Conservation (phyloP, 2,888 invertebrate genomes). For the Monopis laevigella region DNA sequence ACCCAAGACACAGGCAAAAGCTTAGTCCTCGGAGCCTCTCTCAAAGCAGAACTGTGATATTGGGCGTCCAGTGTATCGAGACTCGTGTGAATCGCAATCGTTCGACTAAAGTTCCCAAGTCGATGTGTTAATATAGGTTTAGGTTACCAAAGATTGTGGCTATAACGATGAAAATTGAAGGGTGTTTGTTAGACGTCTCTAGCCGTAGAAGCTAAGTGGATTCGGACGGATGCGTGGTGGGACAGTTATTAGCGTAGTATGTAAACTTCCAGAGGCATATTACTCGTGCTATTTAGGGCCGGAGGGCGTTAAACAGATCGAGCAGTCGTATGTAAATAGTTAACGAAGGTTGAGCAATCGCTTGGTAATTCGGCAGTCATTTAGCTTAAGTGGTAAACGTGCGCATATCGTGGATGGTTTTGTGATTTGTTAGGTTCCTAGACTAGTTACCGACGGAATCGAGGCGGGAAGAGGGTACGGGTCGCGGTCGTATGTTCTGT, state of each 20-base stretch:
- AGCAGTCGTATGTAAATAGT: slow-evolving; percentile 24
- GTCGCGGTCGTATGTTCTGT: slow-evolving; percentile 50
- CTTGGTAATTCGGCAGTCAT: slow-evolving; percentile 26
- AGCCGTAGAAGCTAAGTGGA: neutral
- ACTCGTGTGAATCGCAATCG: slow-evolving; percentile 1
- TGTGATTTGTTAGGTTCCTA: slow-evolving; percentile 50
- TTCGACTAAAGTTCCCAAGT: too few relatives aligned
- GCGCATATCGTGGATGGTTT: slow-evolving; percentile 57
- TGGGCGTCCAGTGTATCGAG: slow-evolving; percentile 46
- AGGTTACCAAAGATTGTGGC: neutral
- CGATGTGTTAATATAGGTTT: too few relatives aligned
- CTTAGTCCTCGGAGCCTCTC: slow-evolving; percentile 33
- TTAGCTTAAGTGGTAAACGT: slow-evolving; percentile 50
- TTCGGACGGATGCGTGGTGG: too few relatives aligned
- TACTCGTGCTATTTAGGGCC: slow-evolving; percentile 35
- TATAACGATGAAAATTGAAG: neutral
- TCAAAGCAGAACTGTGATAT: slow-evolving; percentile 54
- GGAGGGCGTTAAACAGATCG: slow-evolving; percentile 29
- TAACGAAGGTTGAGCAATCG: slow-evolving; percentile 32
- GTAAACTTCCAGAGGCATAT: slow-evolving; percentile 34
- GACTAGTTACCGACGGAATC: slow-evolving; percentile 32
- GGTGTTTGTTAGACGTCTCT: neutral
- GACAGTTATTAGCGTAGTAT: slow-evolving; percentile 32
- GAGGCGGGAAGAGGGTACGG: slow-evolving; percentile 22
- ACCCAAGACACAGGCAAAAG: slow-evolving; percentile 42